Evolutionary conservation across 2,113 vertebrate species (phyloP).

Genomic region (Scatophagus argus): DNA sequence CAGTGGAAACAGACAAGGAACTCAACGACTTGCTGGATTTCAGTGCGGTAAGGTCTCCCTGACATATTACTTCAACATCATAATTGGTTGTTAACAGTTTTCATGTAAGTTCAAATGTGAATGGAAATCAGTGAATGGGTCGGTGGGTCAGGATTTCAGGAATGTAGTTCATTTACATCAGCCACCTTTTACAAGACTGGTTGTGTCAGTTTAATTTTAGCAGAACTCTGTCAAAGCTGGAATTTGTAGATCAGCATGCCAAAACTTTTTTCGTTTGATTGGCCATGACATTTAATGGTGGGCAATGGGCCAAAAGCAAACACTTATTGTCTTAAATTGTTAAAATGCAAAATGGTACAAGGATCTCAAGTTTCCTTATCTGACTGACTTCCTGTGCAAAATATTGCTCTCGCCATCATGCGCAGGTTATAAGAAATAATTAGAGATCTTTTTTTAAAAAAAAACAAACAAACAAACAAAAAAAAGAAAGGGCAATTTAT

Average conservation of each 20-base stretch:
- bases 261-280: no score
- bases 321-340: no score
- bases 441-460: no score
- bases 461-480: no score
- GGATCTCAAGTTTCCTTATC: no score
- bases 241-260: slow-evolving; percentile 25
- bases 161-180: slow-evolving; percentile 3
- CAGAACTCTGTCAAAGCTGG: slow-evolving; percentile 27
- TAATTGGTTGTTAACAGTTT: neutral
- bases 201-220: slow-evolving; percentile 28
- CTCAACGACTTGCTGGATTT: slow-evolving; percentile 98
- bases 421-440: no score
- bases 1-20: slow-evolving; percentile 97
- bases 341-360: no score
- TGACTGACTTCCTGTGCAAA: no score
- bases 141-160: slow-evolving; percentile 20
- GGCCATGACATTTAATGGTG: no score
- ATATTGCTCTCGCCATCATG: no score
- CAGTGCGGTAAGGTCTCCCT: slow-evolving; percentile 90
- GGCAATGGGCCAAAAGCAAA: no score
- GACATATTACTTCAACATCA: slow-evolving; percentile 10
- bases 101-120: slow-evolving; percentile 17
- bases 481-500: no score
- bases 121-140: slow-evolving; percentile 5
- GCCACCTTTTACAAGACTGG: neutral